Evolutionary conservation across 2,797 vertebrate species (phyloP), one percentile per base, ranked within the genome.

Genomic region (Rhabdophis nuchalis): DNA sequence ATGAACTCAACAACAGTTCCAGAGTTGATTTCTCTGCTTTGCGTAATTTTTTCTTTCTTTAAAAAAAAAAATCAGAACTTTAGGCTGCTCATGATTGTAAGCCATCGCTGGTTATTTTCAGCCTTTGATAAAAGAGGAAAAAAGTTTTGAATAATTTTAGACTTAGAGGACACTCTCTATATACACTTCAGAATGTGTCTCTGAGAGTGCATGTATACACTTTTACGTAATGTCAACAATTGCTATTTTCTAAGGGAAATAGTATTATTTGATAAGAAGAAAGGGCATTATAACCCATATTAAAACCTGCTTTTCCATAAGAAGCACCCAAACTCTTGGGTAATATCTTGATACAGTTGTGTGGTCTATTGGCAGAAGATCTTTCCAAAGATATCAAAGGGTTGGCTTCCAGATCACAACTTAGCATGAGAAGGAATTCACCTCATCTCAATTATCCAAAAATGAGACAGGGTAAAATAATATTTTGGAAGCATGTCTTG

Each of bases 1-100:
- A 97, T 95, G 96, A 96, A 97, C 93, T 96, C 97, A 95, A 95
- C 95, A 95, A 96, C 94, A 97, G 97, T 95, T 96, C 95, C 95
- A 96, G 90, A 27, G 57, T 96, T 94, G 92, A 96, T 97, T 96
- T 96, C 95, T 95, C 94, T 94, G 95, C 88, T 95, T 92, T 95
- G 57, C 50, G 94, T 95, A 94, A 94, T 68, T 95, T 82, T 46
- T 95, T 93, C 14, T 94, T 96, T 94, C 96, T 77, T 57, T 57
- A 58, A 90, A 82, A 93, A 93, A 95, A 94, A 93, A 95, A 93
- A 92, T 61, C 87, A 0, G 85, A 72, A 72, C 93, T 95, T 93
- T 8, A 91, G 88, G 89, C 92, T 90, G 88, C 89, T 95, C 93
- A 87, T 92, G 93, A 91, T 86, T 95, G 90, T 94, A 96, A 94